A percentile compares a stretch with the other conserved stretches of the same genome.
These are phyloP conservation scores for Conger conger DNA, from an alignment of 2,113 vertebrate species.

Conservation along the genomic window DNA sequence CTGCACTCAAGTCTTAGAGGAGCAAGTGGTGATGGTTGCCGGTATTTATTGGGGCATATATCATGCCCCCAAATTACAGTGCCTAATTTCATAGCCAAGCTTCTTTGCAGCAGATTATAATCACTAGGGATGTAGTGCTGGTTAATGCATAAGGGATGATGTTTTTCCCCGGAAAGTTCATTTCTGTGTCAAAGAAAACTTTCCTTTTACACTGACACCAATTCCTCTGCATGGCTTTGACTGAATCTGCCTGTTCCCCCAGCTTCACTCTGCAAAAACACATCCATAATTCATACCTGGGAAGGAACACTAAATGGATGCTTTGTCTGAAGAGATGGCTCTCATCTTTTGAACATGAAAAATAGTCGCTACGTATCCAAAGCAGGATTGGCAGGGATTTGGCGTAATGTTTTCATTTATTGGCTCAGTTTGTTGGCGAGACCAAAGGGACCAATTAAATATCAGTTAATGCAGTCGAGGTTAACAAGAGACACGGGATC, in stretches of 20 bases:
- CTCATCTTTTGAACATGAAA: too few species aligned
- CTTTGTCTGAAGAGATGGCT: neutral
- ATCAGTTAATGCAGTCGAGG: slow-evolving; percentile 16
- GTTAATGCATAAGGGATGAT: neutral
- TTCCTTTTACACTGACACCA: neutral
- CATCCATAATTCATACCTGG: neutral
- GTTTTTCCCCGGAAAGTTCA: neutral
- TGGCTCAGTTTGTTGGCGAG: slow-evolving; percentile 9
- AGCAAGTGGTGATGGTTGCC: neutral
- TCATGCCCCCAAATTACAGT: neutral
- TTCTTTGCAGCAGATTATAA: neutral
- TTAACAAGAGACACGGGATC: neutral
- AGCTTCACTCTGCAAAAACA: neutral
- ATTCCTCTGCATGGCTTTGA: neutral
- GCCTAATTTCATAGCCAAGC: neutral
- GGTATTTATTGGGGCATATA: neutral
- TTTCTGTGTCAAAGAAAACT: neutral
- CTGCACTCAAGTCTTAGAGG: neutral
- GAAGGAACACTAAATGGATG: neutral
- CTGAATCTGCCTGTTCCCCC: neutral
- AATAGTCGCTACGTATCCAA: neutral
- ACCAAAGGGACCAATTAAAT: slow-evolving; percentile 8
- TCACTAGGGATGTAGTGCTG: neutral
- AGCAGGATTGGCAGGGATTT: neutral
- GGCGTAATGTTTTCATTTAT: slow-evolving; percentile 16